These are phyloP conservation scores for Melanerpes formicivorus DNA, from an alignment of 2,113 vertebrate genomes.

Conservation along the genomic window DNA sequence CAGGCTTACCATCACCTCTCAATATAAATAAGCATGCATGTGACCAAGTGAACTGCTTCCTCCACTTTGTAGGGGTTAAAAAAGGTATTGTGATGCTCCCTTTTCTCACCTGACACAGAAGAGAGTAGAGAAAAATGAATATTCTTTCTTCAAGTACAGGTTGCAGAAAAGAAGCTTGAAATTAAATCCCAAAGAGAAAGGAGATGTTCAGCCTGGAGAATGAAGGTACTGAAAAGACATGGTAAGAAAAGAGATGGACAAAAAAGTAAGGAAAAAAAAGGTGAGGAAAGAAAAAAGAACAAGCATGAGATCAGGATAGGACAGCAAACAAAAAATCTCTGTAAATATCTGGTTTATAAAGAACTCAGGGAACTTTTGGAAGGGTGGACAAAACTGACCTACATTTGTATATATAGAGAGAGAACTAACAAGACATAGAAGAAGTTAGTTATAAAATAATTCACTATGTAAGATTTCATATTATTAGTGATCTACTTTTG, in stretches of 20 bases:
- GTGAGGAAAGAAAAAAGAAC: background rate
- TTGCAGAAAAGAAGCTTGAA: slow-evolving; percentile 44
- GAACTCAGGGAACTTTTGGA: background rate
- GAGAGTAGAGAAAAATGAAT: slow-evolving; percentile 31
- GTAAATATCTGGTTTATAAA: background rate
- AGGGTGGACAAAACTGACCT: background rate
- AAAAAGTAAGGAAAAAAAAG: background rate
- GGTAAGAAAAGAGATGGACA: background rate
- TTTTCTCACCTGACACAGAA: slow-evolving; percentile 66
- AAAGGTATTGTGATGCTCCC: background rate
- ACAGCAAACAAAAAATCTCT: background rate
- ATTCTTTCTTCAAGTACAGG: slow-evolving; percentile 27
- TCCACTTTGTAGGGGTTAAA: background rate
- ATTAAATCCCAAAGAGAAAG: slow-evolving; percentile 59
- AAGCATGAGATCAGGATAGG: background rate
- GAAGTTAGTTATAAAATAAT: background rate
- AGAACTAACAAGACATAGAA: background rate
- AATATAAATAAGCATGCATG: background rate
- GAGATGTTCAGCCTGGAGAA: slow-evolving; percentile 32
- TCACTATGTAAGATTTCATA: background rate
- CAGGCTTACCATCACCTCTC: background rate
- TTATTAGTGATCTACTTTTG: background rate
- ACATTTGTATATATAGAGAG: background rate
- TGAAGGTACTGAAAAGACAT: slow-evolving; percentile 38
- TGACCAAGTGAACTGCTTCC: background rate